Percentiles rank a stretch among this genome's conserved stretches.
Evolutionary conservation across 2,113 vertebrate species (phyloP).

Genomic region (Podilymbus podiceps): DNA sequence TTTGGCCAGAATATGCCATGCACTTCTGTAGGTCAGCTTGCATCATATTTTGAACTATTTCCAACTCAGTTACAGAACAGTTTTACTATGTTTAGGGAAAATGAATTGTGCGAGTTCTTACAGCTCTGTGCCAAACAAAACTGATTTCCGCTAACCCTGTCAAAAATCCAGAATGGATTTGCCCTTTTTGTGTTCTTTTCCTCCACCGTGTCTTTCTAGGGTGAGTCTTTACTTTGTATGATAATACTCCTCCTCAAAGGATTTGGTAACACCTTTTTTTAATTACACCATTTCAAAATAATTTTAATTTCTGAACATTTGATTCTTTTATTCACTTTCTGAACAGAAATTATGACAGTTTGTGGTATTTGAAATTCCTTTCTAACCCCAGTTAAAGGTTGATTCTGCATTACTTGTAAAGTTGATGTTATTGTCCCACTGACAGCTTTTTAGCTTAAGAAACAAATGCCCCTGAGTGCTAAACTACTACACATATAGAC

Average conservation of each 20-base stretch:
- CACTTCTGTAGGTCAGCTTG: not conserved
- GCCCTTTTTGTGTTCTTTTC: not conserved
- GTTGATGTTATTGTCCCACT: not conserved
- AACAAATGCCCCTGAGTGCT: not conserved
- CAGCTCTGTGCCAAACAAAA: not conserved
- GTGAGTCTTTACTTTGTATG: not conserved
- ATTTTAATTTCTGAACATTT: not conserved
- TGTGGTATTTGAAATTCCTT: not conserved
- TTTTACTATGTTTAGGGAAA: not conserved
- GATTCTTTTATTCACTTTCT: not conserved
- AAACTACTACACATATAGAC: not conserved
- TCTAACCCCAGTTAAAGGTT: not conserved
- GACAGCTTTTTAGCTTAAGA: not conserved
- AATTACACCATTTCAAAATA: not conserved
- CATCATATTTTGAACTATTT: not conserved
- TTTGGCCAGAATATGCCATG: not conserved
- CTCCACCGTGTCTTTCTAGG: not conserved
- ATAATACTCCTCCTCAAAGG: not conserved
- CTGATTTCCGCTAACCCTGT: not conserved
- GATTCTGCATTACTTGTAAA: not conserved
- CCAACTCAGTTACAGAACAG: not conserved
- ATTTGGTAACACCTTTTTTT: not conserved
- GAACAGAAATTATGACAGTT: accelerated
- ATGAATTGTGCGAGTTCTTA: not conserved
- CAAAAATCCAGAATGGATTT: not conserved